Percentiles rank a stretch among this genome's conserved stretches.
Evolutionary conservation across 2,888 invertebrate genomes (phyloP).

Genomic region (Aphodius sticticus): DNA sequence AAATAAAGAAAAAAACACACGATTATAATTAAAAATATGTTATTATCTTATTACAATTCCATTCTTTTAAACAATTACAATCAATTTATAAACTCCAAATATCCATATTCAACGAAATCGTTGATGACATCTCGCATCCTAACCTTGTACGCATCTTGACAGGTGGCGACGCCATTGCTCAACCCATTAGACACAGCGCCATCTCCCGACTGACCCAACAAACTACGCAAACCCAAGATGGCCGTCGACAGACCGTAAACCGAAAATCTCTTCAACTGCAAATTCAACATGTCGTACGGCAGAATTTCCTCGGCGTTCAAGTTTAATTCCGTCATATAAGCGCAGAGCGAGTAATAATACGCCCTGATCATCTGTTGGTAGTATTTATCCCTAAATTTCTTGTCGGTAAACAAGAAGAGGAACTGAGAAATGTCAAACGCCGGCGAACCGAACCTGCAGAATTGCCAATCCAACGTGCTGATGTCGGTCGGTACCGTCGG

Average conservation of each 20-base stretch:
- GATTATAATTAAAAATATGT: neutral
- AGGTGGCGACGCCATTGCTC: slow-evolving; percentile 33
- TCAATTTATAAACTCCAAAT: slow-evolving; percentile 37
- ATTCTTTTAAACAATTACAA: neutral
- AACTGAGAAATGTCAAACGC: slow-evolving; percentile 52
- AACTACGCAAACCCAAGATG: slow-evolving; percentile 45
- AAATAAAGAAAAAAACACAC: neutral
- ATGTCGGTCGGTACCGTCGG: slow-evolving; percentile 44
- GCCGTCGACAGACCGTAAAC: slow-evolving; percentile 48
- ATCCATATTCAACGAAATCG: slow-evolving; percentile 39
- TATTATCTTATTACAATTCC: neutral
- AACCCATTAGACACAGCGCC: slow-evolving; percentile 34
- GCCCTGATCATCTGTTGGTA: slow-evolving; percentile 48
- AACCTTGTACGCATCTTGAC: slow-evolving; percentile 39
- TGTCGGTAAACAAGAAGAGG: slow-evolving; percentile 50
- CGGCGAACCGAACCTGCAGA: slow-evolving; percentile 46
- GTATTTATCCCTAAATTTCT: slow-evolving; percentile 47
- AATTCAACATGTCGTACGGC: slow-evolving; percentile 46
- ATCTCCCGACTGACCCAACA: slow-evolving; percentile 44
- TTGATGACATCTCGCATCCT: slow-evolving; percentile 41
- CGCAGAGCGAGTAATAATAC: slow-evolving; percentile 50
- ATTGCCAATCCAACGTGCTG: slow-evolving; percentile 49
- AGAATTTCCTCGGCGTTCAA: slow-evolving; percentile 48
- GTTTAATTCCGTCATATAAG: slow-evolving; percentile 44
- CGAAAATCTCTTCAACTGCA: slow-evolving; percentile 49